Conservation (phyloP, 2,888 invertebrate genomes). For the Harpagoxenus sublaevis region DNA sequence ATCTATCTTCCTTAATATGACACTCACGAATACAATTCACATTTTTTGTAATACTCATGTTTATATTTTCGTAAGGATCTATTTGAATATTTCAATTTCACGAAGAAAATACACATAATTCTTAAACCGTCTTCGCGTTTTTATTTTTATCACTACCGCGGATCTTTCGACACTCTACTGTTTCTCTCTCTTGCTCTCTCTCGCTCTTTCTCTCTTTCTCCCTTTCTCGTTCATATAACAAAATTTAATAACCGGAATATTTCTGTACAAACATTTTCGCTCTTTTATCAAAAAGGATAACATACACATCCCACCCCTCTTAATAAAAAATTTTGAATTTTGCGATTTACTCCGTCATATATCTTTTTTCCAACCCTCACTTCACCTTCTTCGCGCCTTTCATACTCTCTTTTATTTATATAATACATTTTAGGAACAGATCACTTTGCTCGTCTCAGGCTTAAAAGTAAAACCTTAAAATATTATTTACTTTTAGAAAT, state of each 20-base stretch:
- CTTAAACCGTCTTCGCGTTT: slow-evolving; percentile 73
- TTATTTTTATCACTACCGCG: slow-evolving; percentile 62
- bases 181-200: slow-evolving; percentile 4
- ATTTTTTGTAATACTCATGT: slow-evolving; percentile 82
- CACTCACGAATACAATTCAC: slow-evolving; percentile 86
- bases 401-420: slow-evolving; percentile 60
- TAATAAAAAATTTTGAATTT: slow-evolving; percentile 85
- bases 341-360: slow-evolving; percentile 75
- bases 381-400: slow-evolving; percentile 60
- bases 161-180: slow-evolving; percentile 36
- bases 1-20: slow-evolving; percentile 86
- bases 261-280: slow-evolving; percentile 85
- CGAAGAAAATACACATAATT: slow-evolving; percentile 86
- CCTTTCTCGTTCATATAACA: slow-evolving; percentile 80
- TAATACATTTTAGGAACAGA: slow-evolving; percentile 81
- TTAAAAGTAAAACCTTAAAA: slow-evolving; percentile 82
- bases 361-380: slow-evolving; percentile 46
- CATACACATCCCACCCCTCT: slow-evolving; percentile 70
- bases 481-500: slow-evolving; percentile 79
- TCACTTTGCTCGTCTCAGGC: slow-evolving; percentile 80
- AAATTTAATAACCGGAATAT: slow-evolving; percentile 86
- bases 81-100: slow-evolving; percentile 79
- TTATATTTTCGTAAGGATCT: slow-evolving; percentile 82
- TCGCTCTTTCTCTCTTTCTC: slow-evolving; percentile 48
- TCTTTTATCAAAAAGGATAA: slow-evolving; percentile 84